These are phyloP conservation scores for Poecilia picta DNA, from an alignment of 2,797 vertebrate species.

Conservation along the genomic window DNA sequence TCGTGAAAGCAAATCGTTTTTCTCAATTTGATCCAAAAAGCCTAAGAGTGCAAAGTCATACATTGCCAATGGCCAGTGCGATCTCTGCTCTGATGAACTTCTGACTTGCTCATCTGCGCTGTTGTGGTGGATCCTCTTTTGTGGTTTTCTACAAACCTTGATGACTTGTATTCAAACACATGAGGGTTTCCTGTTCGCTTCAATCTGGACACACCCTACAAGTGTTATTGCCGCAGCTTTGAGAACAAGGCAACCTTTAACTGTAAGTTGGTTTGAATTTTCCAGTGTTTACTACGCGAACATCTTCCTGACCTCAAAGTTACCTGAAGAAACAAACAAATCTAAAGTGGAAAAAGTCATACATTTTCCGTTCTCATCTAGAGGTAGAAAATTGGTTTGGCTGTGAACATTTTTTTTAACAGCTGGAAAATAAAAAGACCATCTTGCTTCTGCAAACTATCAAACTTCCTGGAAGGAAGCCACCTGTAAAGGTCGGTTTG, in stretches of 20 bases:
- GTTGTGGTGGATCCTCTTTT: constrained; percentile 57
- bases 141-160: constrained; percentile 46
- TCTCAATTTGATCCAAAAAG: not conserved
- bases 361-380: not conserved
- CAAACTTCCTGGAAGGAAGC: constrained; percentile 27
- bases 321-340: not conserved
- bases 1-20: not conserved
- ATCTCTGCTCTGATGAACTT: constrained; percentile 10
- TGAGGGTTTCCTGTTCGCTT: constrained; percentile 36
- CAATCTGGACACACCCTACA: constrained; percentile 34
- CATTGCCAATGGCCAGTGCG: not conserved
- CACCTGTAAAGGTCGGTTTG: constrained; percentile 29
- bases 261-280: not conserved
- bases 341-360: not conserved
- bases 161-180: constrained; percentile 37
- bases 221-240: constrained; percentile 6
- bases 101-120: constrained; percentile 16
- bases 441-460: constrained; percentile 12
- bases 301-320: not conserved
- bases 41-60: not conserved
- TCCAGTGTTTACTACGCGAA: not conserved
- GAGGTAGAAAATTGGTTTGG: not conserved
- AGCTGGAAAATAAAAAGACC: not conserved
- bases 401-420: not conserved
- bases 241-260: not conserved